A percentile compares a stretch with the other conserved stretches of the same genome.
Conservation (phyloP, 2,888 invertebrate species). For the Sinhomidia bicolor region DNA sequence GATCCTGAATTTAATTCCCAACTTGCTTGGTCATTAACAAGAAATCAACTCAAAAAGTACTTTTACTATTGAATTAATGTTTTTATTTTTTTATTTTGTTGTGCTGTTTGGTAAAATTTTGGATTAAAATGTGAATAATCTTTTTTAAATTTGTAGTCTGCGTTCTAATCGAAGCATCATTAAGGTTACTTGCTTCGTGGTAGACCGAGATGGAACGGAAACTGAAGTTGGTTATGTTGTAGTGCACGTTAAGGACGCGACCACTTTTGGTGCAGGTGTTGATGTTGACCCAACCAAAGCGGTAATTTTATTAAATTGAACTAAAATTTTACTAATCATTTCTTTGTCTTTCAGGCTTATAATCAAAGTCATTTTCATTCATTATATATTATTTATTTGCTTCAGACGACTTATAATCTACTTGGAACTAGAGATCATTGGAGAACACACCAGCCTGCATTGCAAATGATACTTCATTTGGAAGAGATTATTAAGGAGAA, state of each 20-base stretch:
- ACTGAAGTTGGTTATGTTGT: conserved; percentile 70
- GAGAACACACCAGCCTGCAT: conserved; percentile 56
- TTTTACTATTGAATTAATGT: not conserved
- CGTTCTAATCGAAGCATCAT: conserved; percentile 57
- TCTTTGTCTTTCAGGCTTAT: too few species aligned
- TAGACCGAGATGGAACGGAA: not conserved
- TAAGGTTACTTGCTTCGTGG: conserved; percentile 58
- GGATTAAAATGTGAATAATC: not conserved
- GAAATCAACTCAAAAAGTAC: conserved; percentile 68
- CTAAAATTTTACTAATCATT: not conserved
- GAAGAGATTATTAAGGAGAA: conserved; percentile 56
- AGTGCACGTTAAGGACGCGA: conserved; percentile 73
- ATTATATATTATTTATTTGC: not conserved
- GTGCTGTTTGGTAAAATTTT: too few species aligned
- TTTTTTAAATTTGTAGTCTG: conserved; percentile 26
- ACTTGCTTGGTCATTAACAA: conserved; percentile 65
- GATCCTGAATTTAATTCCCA: conserved; percentile 73
- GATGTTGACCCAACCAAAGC: conserved; percentile 72
- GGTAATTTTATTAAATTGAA: conserved; percentile 42
- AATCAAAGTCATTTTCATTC: too few species aligned
- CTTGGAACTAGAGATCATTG: conserved; percentile 72
- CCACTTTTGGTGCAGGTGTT: conserved; percentile 11
- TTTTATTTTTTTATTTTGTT: too few species aligned
- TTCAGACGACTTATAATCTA: conserved; percentile 47
- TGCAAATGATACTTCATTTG: conserved; percentile 70